Base-by-base conservation (phyloP, 92 coral and sea anemone species). In the Ricordea florida region DNA sequence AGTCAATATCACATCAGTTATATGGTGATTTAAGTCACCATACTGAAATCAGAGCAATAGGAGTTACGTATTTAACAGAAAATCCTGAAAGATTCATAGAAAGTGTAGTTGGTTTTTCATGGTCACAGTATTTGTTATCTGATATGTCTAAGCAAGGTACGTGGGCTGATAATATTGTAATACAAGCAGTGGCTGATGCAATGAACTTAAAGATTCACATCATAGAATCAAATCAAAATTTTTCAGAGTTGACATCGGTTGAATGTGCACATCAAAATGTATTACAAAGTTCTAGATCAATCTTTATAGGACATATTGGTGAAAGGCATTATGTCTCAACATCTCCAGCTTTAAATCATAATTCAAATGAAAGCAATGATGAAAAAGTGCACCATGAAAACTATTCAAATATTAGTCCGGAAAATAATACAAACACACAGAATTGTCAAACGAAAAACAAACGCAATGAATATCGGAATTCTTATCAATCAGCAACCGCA, bases 91-190 rank as follows among this genome's bases (percentile, higher is more conserved):
- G 82, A 62, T 82, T 69, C 37, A 75, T 87, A 35, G 92, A 87
- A 58, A 82, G 85, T 55, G 24, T 42, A 52, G 52, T 70, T 38
- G 72, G 53, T 16, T 43, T 27, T 33, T 58, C 92, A 21, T 81
- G 88, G 88, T 24, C 38, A 26, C 62, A 61, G 69, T 81, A 81
- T 67, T 47, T n/a, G n/a, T n/a, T 87, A 55, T 4, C 71, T 22
- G 75, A 62, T 69, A 74, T 87, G 92, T 82, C 92, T 63, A 33
- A 64, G 69, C 84, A 81, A 68, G 87, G 92, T 7, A 86, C 92
- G 68, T 80, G 87, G 83, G 73, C 69, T 43, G 69, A 86, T 80
- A 48, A 75, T 55, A 27, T 83, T 41, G 49, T 74, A 37, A 73
- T 82, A 63, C 81, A 72, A 43, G 81, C 87, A 22, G 76, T 82